Evolutionary conservation across 2,888 invertebrate genomes (phyloP).

Genomic region (Muscina levida): DNA sequence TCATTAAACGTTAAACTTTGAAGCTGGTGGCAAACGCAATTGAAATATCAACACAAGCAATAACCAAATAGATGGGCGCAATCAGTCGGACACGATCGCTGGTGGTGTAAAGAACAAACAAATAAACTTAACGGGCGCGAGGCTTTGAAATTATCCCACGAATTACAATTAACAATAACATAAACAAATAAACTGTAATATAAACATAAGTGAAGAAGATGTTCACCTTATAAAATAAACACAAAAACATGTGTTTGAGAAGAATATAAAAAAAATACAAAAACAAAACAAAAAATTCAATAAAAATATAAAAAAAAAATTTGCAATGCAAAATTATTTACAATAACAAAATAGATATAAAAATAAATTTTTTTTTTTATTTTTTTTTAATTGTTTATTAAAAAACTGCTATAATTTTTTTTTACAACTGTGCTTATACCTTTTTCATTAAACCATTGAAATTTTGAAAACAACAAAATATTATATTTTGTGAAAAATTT

Average conservation of each 20-base stretch:
- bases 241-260: neutral
- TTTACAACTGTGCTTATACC: no score
- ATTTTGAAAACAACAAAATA: no score
- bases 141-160: neutral
- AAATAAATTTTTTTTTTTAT: no score
- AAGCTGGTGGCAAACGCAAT: neutral
- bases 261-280: neutral
- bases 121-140: neutral
- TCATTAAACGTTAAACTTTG: neutral
- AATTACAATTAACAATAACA: neutral
- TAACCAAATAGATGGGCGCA: no score
- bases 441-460: no score
- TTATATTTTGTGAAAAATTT: no score
- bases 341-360: no score
- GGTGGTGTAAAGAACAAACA: conserved; percentile 17
- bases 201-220: neutral
- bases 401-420: no score
- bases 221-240: neutral
- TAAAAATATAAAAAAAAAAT: no score
- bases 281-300: no score
- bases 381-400: no score
- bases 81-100: neutral
- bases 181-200: neutral
- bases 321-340: no score
- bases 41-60: neutral